Evolutionary conservation across 30 jellyfish, hydroid and myxozoan species (phyloP).

Genomic region (Aurelia aurita complex sp. Pacific): DNA sequence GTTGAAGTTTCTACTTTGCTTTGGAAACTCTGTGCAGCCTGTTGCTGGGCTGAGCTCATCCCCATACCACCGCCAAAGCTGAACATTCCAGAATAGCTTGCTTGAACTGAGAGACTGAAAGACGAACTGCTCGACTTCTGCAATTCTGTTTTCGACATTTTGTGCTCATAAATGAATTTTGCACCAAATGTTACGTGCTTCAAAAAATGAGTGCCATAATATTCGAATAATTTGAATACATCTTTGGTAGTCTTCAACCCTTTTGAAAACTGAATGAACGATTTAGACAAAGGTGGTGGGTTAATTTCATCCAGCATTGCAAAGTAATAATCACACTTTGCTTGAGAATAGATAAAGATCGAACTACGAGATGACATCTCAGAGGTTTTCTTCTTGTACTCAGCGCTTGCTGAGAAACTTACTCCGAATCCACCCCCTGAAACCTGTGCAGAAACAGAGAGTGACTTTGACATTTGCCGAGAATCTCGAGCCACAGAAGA

Average conservation of each 20-base stretch:
- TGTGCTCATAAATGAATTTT: constrained; percentile 60
- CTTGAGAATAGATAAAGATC: constrained; percentile 50
- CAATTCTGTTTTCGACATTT: constrained; percentile 42
- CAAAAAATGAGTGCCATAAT: constrained; percentile 65
- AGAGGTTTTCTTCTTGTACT: constrained; percentile 41
- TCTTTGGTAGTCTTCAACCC: constrained; percentile 12
- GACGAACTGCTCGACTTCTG: constrained; percentile 2
- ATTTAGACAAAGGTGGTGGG: constrained; percentile 47
- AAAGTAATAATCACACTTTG: constrained; percentile 61
- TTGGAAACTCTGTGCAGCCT: constrained; percentile 43
- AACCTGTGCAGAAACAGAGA: constrained; percentile 55
- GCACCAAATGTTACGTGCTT: constrained; percentile 69
- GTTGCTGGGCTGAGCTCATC: constrained; percentile 38
- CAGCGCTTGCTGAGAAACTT: constrained; percentile 66
- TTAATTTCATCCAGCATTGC: constrained; percentile 55
- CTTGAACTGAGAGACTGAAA: constrained; percentile 37
- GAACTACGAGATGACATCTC: constrained; percentile 50
- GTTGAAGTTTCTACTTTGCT: constrained; percentile 56
- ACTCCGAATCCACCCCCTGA: constrained; percentile 78
- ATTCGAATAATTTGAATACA: constrained; percentile 47
- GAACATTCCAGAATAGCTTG: constrained; percentile 63
- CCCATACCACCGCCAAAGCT: constrained; percentile 43
- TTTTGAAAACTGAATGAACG: constrained; percentile 36
- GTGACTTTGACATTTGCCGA: constrained; percentile 37
- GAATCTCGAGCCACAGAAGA: constrained; percentile 27